Conservation (phyloP, 2,797 vertebrate genomes). For the Rhadinocentrus ornatus region DNA sequence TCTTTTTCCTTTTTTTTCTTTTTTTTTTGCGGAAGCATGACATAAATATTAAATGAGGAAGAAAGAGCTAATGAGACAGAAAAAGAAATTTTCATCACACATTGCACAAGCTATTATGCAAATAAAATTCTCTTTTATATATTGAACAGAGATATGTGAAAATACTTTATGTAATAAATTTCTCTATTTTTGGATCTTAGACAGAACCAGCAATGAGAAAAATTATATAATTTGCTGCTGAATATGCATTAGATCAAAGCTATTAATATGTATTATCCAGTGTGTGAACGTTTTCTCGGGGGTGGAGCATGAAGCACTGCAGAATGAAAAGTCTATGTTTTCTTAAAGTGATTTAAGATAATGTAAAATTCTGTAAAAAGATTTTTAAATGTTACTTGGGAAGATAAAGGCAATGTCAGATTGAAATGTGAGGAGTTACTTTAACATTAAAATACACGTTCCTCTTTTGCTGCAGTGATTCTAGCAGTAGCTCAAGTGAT, state of each 20-base stretch:
- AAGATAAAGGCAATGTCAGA: neutral
- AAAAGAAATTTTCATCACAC: neutral
- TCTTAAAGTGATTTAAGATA: neutral
- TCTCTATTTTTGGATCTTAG: neutral
- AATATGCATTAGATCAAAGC: neutral
- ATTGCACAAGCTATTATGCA: conserved; percentile 17
- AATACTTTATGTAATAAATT: neutral
- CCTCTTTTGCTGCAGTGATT: conserved; percentile 86
- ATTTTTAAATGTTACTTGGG: neutral
- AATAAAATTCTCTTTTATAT: conserved; percentile 6
- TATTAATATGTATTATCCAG: neutral
- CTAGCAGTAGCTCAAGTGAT: conserved; percentile 97
- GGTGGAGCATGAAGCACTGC: neutral
- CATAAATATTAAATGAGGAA: conserved; percentile 18
- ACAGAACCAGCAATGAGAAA: neutral
- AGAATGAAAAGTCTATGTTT: conserved; percentile 7
- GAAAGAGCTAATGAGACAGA: neutral
- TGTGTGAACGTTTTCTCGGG: neutral
- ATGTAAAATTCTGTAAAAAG: neutral
- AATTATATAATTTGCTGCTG: neutral
- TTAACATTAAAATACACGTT: conserved; percentile 25
- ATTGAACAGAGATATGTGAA: conserved; percentile 7
- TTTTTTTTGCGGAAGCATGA: neutral
- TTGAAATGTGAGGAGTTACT: conserved; percentile 6
- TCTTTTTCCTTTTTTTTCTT: conserved; percentile 11